A percentile compares a stretch with the other conserved stretches of the same genome.
phyloP scores from a whole-genome alignment of 1,140 invertebrate species.

The Drosophila arizonae region DNA sequence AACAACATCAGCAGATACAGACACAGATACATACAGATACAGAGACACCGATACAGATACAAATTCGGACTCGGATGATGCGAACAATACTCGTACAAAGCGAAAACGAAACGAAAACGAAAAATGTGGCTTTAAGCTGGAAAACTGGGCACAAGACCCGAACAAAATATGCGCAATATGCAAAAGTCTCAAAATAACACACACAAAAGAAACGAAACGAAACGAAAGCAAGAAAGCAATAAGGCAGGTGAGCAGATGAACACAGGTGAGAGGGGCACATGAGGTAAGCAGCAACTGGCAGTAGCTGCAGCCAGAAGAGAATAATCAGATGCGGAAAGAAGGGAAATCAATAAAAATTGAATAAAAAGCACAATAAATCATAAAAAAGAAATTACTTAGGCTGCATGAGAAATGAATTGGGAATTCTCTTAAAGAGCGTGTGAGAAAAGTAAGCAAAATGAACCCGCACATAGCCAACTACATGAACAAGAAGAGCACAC shows the following conservation, averaged over 20 bases:
- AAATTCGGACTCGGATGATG: slow-evolving; percentile 19
- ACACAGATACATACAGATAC: slow-evolving; percentile 7
- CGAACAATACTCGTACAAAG: slow-evolving; percentile 24
- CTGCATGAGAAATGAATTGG: slow-evolving; percentile 46
- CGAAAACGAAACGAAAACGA: slow-evolving; percentile 33
- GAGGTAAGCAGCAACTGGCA: slow-evolving; percentile 11
- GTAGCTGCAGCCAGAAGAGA: slow-evolving; percentile 23
- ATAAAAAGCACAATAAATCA: slow-evolving; percentile 50
- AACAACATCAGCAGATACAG: slow-evolving; percentile 1
- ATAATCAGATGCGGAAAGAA: neutral
- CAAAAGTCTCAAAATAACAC: slow-evolving; percentile 47
- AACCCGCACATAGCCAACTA: neutral
- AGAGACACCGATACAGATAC: slow-evolving; percentile 1
- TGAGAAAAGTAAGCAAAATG: slow-evolving; percentile 15
- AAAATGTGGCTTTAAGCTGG: slow-evolving; percentile 43
- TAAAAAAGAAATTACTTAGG: slow-evolving; percentile 61
- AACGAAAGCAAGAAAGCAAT: slow-evolving; percentile 39
- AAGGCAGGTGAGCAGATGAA: slow-evolving; percentile 32
- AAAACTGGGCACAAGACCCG: slow-evolving; percentile 60
- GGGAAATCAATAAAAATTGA: slow-evolving; percentile 54
- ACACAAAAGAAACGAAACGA: slow-evolving; percentile 43
- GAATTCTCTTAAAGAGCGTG: slow-evolving; percentile 27
- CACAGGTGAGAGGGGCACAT: neutral
- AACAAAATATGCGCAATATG: slow-evolving; percentile 69
- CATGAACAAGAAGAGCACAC: neutral